Evolutionary conservation across 2,113 vertebrate species (phyloP).

Genomic region (Eretmochelys imbricata): DNA sequence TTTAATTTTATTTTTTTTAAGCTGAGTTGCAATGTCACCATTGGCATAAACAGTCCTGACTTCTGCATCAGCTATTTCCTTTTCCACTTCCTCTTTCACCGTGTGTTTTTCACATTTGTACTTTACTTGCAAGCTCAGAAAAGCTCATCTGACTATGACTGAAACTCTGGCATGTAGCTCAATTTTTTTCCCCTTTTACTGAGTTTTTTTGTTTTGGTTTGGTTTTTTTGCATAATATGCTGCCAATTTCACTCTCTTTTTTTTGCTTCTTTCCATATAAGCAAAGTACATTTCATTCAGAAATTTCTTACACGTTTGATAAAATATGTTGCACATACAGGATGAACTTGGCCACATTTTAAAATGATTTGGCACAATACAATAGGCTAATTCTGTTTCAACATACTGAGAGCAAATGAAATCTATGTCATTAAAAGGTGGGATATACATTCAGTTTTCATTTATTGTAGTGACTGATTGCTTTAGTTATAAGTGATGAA

Average conservation of each 20-base stretch:
- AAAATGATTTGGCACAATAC: constrained; percentile 47
- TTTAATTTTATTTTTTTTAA: not conserved
- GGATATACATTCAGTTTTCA: constrained; percentile 45
- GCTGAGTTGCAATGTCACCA: constrained; percentile 69
- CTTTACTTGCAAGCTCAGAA: constrained; percentile 67
- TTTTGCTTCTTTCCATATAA: constrained; percentile 50
- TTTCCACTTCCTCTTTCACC: constrained; percentile 63
- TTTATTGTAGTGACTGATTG: constrained; percentile 28
- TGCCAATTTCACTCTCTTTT: constrained; percentile 57
- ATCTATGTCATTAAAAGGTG: constrained; percentile 44
- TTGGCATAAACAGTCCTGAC: constrained; percentile 65
- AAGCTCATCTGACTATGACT: constrained; percentile 67
- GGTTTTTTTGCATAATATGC: not conserved
- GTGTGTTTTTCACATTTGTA: constrained; percentile 63
- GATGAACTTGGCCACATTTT: constrained; percentile 64
- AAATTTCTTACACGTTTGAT: constrained; percentile 70
- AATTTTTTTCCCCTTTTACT: constrained; percentile 29
- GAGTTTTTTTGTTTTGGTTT: not conserved
- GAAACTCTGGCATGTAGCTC: constrained; percentile 59
- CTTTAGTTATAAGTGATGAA: constrained; percentile 54
- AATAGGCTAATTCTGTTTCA: constrained; percentile 39
- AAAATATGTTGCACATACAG: constrained; percentile 65
- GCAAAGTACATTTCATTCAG: constrained; percentile 65
- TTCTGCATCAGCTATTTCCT: constrained; percentile 73
- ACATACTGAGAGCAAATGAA: constrained; percentile 48